Evolutionary conservation across 1,140 invertebrate species (phyloP).

Genomic region (Heterodera carotae): DNA sequence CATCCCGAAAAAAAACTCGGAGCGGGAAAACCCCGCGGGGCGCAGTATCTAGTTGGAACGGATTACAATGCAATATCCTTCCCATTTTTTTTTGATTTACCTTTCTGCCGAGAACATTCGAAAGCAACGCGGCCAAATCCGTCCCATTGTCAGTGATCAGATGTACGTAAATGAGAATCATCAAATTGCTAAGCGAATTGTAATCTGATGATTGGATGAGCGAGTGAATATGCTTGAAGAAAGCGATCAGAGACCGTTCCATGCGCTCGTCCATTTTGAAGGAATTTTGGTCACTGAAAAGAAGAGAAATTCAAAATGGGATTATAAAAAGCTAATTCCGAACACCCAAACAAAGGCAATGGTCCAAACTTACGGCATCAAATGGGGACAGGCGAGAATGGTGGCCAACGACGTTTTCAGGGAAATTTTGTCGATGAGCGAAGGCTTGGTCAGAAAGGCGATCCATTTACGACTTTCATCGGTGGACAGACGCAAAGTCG

Average conservation of each 20-base stretch:
- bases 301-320: not conserved
- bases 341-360: not conserved
- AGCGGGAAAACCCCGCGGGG: no score
- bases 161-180: conserved; percentile 30
- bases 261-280: conserved; percentile 27
- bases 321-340: not conserved
- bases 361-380: conserved; percentile 26
- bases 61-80: no score
- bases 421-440: conserved; percentile 12
- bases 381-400: conserved; percentile 45
- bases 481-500: conserved; percentile 32
- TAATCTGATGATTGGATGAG: conserved; percentile 29
- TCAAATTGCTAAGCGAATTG: conserved; percentile 21
- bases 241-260: not conserved
- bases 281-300: conserved; percentile 16
- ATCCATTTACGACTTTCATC: conserved; percentile 40
- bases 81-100: not conserved
- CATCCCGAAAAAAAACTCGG: not conserved
- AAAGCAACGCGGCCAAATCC: conserved; percentile 26
- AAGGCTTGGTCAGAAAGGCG: conserved; percentile 34
- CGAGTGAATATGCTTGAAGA: conserved; percentile 17
- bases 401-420: conserved; percentile 45
- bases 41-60: no score
- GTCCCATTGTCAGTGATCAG: conserved; percentile 22
- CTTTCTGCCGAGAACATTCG: conserved; percentile 24